Percentiles rank a stretch among this genome's conserved stretches.
These are phyloP conservation scores for Tenthredo livida DNA, from an alignment of 2,888 invertebrate genomes.

Conservation along the genomic window DNA sequence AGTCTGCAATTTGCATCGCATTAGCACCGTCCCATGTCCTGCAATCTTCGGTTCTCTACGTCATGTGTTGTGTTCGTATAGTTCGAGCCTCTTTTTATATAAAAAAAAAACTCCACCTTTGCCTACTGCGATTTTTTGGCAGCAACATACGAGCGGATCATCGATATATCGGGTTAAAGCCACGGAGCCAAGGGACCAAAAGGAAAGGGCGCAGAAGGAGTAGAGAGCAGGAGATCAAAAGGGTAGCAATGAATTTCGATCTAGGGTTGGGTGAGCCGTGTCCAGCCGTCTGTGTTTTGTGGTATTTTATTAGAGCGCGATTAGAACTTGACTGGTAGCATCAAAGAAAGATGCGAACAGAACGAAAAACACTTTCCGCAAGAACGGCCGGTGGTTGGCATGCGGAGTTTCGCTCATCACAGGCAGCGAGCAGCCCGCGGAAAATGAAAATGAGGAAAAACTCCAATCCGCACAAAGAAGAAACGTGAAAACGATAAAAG, in stretches of 20 bases:
- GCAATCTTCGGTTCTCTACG: background rate
- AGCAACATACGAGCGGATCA: background rate
- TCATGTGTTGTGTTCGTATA: background rate
- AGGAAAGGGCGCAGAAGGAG: background rate
- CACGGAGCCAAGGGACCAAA: background rate
- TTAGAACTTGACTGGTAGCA: conserved; percentile 9
- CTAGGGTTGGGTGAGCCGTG: background rate
- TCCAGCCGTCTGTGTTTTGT: conserved; percentile 14
- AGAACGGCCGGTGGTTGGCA: conserved; percentile 25
- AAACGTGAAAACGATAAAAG: background rate
- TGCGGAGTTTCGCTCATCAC: conserved; percentile 10
- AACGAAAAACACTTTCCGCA: background rate
- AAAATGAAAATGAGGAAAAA: background rate
- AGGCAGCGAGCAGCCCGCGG: background rate
- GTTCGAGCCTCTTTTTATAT: background rate
- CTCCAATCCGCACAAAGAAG: background rate
- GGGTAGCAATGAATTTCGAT: conserved; percentile 38
- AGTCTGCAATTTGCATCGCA: conserved; percentile 35
- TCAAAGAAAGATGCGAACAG: conserved; percentile 16
- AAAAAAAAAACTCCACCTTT: background rate
- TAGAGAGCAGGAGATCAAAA: conserved; percentile 23
- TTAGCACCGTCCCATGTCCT: background rate
- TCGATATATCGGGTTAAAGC: background rate
- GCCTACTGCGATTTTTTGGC: background rate
- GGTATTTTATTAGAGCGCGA: conserved; percentile 27